Evolutionary conservation across 2,113 vertebrate species (phyloP), one percentile per base, ranked within the genome.

Genomic region (Apeltes quadracus): DNA sequence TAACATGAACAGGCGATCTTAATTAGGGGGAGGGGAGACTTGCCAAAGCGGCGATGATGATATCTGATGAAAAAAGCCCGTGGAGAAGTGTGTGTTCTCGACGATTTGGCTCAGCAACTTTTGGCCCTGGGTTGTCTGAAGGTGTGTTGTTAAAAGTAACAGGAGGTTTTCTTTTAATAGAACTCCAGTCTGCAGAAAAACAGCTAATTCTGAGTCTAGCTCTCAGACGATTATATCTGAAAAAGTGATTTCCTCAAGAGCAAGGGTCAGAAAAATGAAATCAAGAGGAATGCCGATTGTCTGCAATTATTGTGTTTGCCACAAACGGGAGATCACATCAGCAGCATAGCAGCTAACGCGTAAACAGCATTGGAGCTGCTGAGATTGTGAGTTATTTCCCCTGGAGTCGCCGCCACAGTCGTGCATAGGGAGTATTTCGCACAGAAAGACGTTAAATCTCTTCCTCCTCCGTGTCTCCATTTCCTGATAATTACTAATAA

Each of bases 11-110:
- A 70, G 53, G 64, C 41, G 4, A 32, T 58, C 74, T 74, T 84
- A 79, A 83, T 83, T 75, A 55, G 82, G 76, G 75, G 66, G 64
- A 83, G 83, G 81, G 68, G 18, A 16, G 34, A 41, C 43, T 63
- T 78, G 68, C 75, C 65, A 44, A 61, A 76, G 67, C 43, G 7
- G 48, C 10, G 27, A 51, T 69, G 57, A 77, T 71, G 65, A 79
- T 18, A 76, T 51, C 27, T 66, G 79, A 72, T 61, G 48, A 75
- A 65, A 73, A 69, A 13, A 81, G 61, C 57, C 64, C 20, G 67
- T 51, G 59, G 82, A 78, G 61, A 61, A 56, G 66, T 39, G 23
- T 62, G 58, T 55, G 67, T 41, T 75, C 48, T 15, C 5, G 15
- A 56, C 38, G 51, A 67, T 39, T 32, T 44, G 46, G 41, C 71